Conservation (phyloP, 2,888 invertebrate species). For the Synanthedon vespiformis region DNA sequence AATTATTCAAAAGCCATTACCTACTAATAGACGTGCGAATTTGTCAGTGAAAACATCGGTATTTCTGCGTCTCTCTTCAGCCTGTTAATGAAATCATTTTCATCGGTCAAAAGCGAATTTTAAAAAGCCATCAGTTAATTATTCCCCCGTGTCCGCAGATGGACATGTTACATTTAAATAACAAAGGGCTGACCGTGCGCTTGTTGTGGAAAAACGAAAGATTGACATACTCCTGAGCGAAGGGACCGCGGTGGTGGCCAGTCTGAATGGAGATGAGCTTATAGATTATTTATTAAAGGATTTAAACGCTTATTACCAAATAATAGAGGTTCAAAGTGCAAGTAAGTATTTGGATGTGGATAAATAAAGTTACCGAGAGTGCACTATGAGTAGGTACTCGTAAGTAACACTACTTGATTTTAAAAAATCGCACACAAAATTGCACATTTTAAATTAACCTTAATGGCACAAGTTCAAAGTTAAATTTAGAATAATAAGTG, state of each 20-base stretch:
- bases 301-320: constrained; percentile 1
- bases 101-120: constrained; percentile 12
- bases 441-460: no score
- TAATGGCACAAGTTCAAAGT: no score
- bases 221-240: constrained; percentile 37
- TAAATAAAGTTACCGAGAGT: no score
- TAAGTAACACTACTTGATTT: no score
- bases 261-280: constrained; percentile 14
- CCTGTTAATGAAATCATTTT: not conserved
- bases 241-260: constrained; percentile 12
- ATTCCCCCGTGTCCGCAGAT: constrained; percentile 35
- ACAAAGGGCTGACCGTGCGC: constrained; percentile 47
- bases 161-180: constrained; percentile 53
- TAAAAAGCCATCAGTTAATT: constrained; percentile 48
- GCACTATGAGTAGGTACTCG: no score
- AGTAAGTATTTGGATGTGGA: no score
- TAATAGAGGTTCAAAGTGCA: no score
- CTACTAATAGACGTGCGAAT: no score
- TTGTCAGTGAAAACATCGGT: no score
- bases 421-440: no score
- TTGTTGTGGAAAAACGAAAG: constrained; percentile 40
- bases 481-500: no score
- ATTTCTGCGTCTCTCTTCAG: not conserved
- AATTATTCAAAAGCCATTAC: no score
- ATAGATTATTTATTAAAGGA: constrained; percentile 6